Conservation (phyloP, 1,140 invertebrate genomes). For the Mycetomoellerius zeteki region DNA sequence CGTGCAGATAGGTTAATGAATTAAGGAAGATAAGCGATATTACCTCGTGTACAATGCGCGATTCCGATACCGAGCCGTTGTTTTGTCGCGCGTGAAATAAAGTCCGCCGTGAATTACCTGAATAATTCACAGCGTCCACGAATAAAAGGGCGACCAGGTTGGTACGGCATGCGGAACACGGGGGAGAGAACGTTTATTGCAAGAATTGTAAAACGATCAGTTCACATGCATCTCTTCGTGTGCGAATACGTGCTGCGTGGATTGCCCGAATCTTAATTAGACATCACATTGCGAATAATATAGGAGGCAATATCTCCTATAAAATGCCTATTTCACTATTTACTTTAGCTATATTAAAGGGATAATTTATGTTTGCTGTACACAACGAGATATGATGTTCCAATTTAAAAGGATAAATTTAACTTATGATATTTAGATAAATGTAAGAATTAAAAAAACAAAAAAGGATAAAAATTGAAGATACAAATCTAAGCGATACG, state of each 20-base stretch:
- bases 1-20: constrained; percentile 56
- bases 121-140: constrained; percentile 1
- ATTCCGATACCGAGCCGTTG: constrained; percentile 3
- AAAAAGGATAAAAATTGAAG: background rate
- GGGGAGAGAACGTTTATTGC: constrained; percentile 29
- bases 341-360: background rate
- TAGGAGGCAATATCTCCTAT: background rate
- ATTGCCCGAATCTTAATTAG: background rate
- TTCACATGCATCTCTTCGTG: constrained; percentile 16
- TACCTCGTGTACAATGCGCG: constrained; percentile 21
- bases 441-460: background rate
- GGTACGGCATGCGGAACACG: background rate
- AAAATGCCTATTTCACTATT: background rate
- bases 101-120: constrained; percentile 19
- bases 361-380: background rate
- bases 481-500: background rate
- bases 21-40: constrained; percentile 68
- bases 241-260: background rate
- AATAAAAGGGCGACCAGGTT: constrained; percentile 5
- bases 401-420: background rate
- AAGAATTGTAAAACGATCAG: constrained; percentile 16
- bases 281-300: background rate
- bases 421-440: background rate
- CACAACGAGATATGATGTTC: background rate
- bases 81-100: constrained; percentile 45